Percentiles rank a stretch among this genome's conserved stretches.
Conservation (phyloP, 1,140 invertebrate species). For the Drosophila triauraria region DNA sequence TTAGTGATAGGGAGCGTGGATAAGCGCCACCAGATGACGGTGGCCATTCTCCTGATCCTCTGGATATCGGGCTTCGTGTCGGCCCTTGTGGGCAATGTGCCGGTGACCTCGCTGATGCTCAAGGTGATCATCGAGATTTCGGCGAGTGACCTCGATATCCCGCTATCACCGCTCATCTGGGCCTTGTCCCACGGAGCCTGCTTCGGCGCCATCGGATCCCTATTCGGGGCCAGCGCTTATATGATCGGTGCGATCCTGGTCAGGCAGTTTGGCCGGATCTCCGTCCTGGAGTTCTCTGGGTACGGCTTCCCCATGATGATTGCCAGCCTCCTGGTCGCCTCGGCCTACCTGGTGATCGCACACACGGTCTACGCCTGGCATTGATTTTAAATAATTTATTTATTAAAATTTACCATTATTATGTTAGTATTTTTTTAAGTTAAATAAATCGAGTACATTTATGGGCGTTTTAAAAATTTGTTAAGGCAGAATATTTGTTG, state of each 20-base stretch:
- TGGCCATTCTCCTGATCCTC: conserved; percentile 89
- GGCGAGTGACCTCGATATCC: conserved; percentile 87
- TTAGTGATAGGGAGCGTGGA: conserved; percentile 87
- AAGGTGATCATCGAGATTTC: conserved; percentile 88
- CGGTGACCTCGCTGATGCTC: conserved; percentile 93
- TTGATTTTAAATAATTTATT: no score
- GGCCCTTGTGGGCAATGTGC: conserved; percentile 92
- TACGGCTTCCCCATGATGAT: conserved; percentile 91
- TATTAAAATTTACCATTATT: no score
- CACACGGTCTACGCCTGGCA: conserved; percentile 88
- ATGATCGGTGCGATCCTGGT: conserved; percentile 92
- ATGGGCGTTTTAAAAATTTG: no score
- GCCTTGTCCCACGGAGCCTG: conserved; percentile 91
- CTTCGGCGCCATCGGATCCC: conserved; percentile 91
- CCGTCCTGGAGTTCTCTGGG: conserved; percentile 86
- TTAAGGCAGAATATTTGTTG: no score
- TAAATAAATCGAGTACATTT: no score
- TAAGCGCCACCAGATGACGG: conserved; percentile 86
- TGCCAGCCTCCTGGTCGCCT: conserved; percentile 87
- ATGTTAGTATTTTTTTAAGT: no score
- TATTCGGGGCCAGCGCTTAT: conserved; percentile 92
- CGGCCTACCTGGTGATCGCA: conserved; percentile 88
- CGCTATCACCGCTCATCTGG: conserved; percentile 89
- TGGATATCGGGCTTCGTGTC: conserved; percentile 91
- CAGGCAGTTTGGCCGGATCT: conserved; percentile 91